Evolutionary conservation across 2,888 invertebrate species (phyloP), one percentile per base, ranked within the genome.

Genomic region (Melanargia galathea): DNA sequence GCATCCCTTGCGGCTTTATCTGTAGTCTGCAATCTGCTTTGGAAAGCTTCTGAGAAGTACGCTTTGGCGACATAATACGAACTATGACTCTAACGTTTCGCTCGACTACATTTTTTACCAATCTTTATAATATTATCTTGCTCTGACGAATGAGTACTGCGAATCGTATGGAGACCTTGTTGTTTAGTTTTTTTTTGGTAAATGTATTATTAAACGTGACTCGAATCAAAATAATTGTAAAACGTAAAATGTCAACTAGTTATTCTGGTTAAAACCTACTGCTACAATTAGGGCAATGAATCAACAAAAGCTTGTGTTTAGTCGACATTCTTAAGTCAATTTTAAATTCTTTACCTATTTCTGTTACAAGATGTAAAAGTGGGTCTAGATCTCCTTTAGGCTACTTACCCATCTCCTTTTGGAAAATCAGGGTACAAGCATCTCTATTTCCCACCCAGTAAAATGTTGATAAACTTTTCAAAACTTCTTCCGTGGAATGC

Each of bases 61-160:
- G 51, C 55, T 16, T 45, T 63, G 61, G 63, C 62, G 46, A 51
- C 67, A 57, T 43, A 49, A 35, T 59, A 22, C 16, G 49, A 55
- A 18, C 26, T 55, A 26, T 26, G 55, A 20, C 22, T 16, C 22
- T 57, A 67, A 57, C 57, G 58, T 63, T 54, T 20, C 26, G 63
- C 46, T 60, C 52, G 49, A 62, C 61, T 52, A 63, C 33, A 62
- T 66, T 64, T 71, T 71, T 68, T 68, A 61, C 61, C 49, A 69
- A 71, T 67, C 63, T 67, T 57, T 61, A n/a, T n/a, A n/a, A 63
- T 62, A 70, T 72, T 67, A 69, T 68, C 67, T 70, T 70, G 65
- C 69, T 67, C 54, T 64, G 57, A 62, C 56, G 52, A 70, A 70
- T 52, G 58, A 62, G 24, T 73, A 70, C 68, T 67, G 46, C 55